A percentile compares a stretch with the other conserved stretches of the same genome.
phyloP scores from a whole-genome alignment of 2,888 invertebrate genomes.

The Cepaea hortensis region DNA sequence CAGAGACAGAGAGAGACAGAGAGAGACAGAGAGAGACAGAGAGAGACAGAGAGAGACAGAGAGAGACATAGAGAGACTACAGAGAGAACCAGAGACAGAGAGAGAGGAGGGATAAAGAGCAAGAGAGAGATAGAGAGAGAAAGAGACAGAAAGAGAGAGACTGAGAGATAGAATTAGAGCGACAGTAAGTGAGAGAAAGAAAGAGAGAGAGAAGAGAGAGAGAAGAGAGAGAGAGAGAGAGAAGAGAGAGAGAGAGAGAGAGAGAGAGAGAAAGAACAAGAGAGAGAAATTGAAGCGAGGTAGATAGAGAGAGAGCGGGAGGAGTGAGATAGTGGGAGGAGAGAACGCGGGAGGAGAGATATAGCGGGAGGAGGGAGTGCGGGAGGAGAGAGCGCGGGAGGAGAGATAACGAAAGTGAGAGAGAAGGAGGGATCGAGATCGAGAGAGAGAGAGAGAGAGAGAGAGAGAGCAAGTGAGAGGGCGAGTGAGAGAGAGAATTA shows the following conservation, averaged over 20 bases:
- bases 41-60: neutral
- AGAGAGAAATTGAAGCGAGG: neutral
- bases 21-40: neutral
- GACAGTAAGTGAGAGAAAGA: neutral
- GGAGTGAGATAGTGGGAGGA: neutral
- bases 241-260: neutral
- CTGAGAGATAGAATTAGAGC: neutral
- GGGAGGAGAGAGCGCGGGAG: too few species aligned
- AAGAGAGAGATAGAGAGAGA: neutral
- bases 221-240: neutral
- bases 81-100: neutral
- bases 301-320: neutral
- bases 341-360: neutral
- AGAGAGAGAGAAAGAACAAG: neutral
- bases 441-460: too few species aligned
- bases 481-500: too few species aligned
- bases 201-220: neutral
- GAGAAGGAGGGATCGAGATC: too few species aligned
- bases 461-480: too few species aligned
- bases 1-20: neutral
- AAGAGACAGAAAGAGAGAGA: conserved; percentile 13
- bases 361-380: too few species aligned
- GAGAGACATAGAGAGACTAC: conserved; percentile 35
- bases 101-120: neutral
- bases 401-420: too few species aligned